Conservation (phyloP, 92 coral and sea anemone species). For the Actinernus sp. region DNA sequence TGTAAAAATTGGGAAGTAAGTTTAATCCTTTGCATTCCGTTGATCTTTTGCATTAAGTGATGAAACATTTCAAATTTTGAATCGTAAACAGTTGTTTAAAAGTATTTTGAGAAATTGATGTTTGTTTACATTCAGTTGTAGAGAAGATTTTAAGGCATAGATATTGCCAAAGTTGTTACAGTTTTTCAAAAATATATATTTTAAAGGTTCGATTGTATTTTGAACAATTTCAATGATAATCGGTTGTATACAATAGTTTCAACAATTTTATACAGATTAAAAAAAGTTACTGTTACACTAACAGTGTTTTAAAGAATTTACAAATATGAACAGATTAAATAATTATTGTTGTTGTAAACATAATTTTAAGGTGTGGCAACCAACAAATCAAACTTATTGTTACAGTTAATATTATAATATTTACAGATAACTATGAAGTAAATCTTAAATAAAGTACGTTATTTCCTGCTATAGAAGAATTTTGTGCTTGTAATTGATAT, state of each 20-base stretch:
- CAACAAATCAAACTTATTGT: constrained; percentile 2
- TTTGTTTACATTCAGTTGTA: background rate
- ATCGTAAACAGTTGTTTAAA: background rate
- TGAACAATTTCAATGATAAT: constrained; percentile 1
- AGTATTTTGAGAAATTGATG: constrained; percentile 1
- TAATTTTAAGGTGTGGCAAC: constrained; percentile 10
- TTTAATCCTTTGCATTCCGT: constrained; percentile 4
- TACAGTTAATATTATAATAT: constrained; percentile 6
- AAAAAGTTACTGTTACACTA: too few species aligned
- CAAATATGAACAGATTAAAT: background rate
- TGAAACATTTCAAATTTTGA: constrained; percentile 7
- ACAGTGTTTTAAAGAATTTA: background rate
- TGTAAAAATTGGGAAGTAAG: constrained; percentile 7
- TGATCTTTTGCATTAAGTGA: too few species aligned
- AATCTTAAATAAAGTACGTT: background rate
- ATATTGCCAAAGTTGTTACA: too few species aligned
- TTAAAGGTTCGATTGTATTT: constrained; percentile 9
- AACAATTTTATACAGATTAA: constrained; percentile 1
- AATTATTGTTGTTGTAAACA: background rate
- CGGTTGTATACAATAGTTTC: constrained; percentile 9
- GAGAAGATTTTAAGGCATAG: background rate
- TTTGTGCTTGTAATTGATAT: too few species aligned
- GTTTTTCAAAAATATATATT: too few species aligned
- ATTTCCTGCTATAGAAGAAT: too few species aligned
- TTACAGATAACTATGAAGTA: background rate